phyloP scores from a whole-genome alignment of 2,888 invertebrate species.

The Calameuta pallipes region DNA sequence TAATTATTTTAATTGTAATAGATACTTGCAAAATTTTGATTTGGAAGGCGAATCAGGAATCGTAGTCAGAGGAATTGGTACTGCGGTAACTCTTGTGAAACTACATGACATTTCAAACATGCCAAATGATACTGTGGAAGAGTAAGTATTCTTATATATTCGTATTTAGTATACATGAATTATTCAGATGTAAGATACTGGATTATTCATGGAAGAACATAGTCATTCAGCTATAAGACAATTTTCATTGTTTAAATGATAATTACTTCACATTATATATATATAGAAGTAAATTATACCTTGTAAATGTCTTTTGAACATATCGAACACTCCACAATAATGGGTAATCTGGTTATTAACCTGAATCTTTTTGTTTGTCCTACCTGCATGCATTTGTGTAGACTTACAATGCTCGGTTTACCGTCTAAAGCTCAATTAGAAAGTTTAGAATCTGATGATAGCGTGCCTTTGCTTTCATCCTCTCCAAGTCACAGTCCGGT shows the following conservation, averaged over 20 bases:
- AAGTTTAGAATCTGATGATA: slow-evolving; percentile 51
- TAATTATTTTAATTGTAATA: slow-evolving; percentile 43
- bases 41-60: slow-evolving; percentile 97
- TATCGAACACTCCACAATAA: neutral
- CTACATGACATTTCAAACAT: slow-evolving; percentile 66
- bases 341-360: slow-evolving; percentile 6
- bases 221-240: neutral
- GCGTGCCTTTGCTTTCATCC: slow-evolving; percentile 43
- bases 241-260: slow-evolving; percentile 2
- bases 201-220: neutral
- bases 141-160: slow-evolving; percentile 69
- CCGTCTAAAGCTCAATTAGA: slow-evolving; percentile 48
- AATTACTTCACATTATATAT: neutral
- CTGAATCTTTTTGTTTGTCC: slow-evolving; percentile 36
- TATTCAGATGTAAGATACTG: neutral
- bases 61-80: slow-evolving; percentile 94
- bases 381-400: slow-evolving; percentile 49
- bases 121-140: slow-evolving; percentile 68
- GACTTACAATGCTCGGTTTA: slow-evolving; percentile 50
- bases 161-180: neutral
- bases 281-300: neutral
- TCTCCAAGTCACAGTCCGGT: slow-evolving; percentile 38
- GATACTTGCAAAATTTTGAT: slow-evolving; percentile 94
- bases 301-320: neutral
- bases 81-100: slow-evolving; percentile 81